Evolutionary conservation across 92 coral and sea anemone genomes (phyloP), one percentile per base, ranked within the genome.

Genomic region (Epizoanthus illoricatus): DNA sequence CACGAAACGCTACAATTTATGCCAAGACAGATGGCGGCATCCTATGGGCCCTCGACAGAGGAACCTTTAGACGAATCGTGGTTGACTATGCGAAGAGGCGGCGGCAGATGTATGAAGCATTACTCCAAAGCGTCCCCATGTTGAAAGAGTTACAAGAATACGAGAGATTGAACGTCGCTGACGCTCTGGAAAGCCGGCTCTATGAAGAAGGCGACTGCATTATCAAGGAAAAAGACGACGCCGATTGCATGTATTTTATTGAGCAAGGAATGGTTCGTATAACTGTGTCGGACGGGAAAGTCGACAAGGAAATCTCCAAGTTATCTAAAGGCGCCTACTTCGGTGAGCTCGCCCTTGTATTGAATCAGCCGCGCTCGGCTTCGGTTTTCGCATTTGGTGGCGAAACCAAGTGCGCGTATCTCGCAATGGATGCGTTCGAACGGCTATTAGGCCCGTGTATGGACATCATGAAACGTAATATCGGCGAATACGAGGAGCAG

Each of bases 231-330:
- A 91, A 89, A 74, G 98, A 93, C 67, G 92, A 87, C 24, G 99
- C 99, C 1, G 99, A 97, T 59, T 94, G 99, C 65, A 97, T 97
- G 99, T 97, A 97, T 86, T 97, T 97, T 74, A 92, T 97, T 28
- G 99, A 94, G 85, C 85, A 87, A 5, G 99, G 99, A 45, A 86
- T 68, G 52, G 94, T 97, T 54, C 88, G 94, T 17, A 84, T 97
- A 43, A 87, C 94, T 3, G 93, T 92, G 11, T 86, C 85, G 74
- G 97, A 88, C 42, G 94, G 94, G 36, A 87, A 67, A 49, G 84
- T 80, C 42, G 91, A 88, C 55, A 91, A 97, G 81, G 97, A 91
- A 69, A 84, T 97, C 57, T 90, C 98, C 75, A 80, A 80, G 57
- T 87, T 95, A 80, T 80, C 85, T 52, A 89, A 94, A 54, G 97